Evolutionary conservation across 1,140 invertebrate species (phyloP), one percentile per base, ranked within the genome.

Genomic region (Heterodera carotae): DNA sequence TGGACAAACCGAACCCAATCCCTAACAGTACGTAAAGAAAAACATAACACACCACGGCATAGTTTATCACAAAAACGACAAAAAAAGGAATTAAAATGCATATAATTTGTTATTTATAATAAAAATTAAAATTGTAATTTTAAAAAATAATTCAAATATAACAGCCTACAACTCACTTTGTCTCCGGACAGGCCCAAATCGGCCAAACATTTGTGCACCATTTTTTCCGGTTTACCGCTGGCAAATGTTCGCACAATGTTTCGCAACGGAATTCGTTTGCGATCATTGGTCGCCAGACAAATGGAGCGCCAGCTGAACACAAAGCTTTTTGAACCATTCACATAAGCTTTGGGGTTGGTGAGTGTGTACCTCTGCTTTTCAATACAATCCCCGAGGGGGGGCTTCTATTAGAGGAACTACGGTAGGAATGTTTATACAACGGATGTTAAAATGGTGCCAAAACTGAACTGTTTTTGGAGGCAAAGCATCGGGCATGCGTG

Each of bases 221-320:
- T 91, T 89, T 97, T 98, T 89, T 99, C 97, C 31, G 96, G 97
- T 84, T 90, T 91, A 33, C 96, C 95, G 25, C 96, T 98, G 25
- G 96, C 95, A 90, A 99, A 99, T 80, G 97, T 99, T 88, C 94
- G 91, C 34, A 95, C 95, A 48, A 99, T 93, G 72, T 95, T 94
- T 90, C 96, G 94, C 0, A 99, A 94, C 2, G 96, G 95, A 82
- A 99, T 95, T 91, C 97, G 97, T 60, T 94, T 94, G 88, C 92
- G 93, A 34, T 93, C 92, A 89, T 98, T 96, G 8, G 94, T 93
- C 81, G 93, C 90, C 90, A 97, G 95, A 76, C 94, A 92, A 5
- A 99, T 90, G 81, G 95, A 92, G 93, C 97, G 97, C 97, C 97
- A 99, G 92, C 96, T 97, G 88, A 84, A 33, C 10, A n/a, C 27